Evolutionary conservation across 1,140 invertebrate genomes (phyloP), one percentile per base, ranked within the genome.

Genomic region (Acromyrmex charruanus): DNA sequence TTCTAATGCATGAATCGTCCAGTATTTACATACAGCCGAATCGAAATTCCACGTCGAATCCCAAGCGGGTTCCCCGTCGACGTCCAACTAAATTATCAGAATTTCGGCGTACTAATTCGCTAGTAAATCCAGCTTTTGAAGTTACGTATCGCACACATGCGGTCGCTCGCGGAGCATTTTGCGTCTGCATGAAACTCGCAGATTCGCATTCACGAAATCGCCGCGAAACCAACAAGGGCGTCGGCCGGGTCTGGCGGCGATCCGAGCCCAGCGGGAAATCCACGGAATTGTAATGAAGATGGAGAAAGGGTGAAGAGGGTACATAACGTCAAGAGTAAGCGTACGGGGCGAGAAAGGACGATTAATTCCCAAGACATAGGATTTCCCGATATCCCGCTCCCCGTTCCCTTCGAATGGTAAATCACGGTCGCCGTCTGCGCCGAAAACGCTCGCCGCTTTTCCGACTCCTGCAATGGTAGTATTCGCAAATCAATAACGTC

Each of bases 211-310:
- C 87, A 66, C 16, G 35, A 28, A 63, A 59, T 77, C 66, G 28
- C 74, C n/a, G 16, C 71, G n/a, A n/a, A 39, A 77, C 44, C 25
- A 31, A 63, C 53, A 55, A 63, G 68, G 53, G 66, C 28, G n/a
- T 49, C 63, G 55, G 53, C 31, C 5, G 12, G 61, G 4, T 51
- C 49, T 49, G 25, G 39, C 75, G 59, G 75, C 59, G 59, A 55
- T 77, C 39, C 59, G 59, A 66, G 28, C 59, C 77, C 63, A 80
- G 75, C 81, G 66, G 63, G 71, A 89, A 87, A 89, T 85, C 69
- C 79, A 59, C 65, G 44, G 63, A 87, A 87, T 90, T 88, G 89
- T 87, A 90, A 90, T 90, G 88, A 89, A 90, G 80, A 85, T 49
- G 88, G 88, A 69, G 79, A 65, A 58, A 31, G 71, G 66, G 53